phyloP scores from a whole-genome alignment of 2,888 invertebrate genomes.

The Agrochola circellaris region DNA sequence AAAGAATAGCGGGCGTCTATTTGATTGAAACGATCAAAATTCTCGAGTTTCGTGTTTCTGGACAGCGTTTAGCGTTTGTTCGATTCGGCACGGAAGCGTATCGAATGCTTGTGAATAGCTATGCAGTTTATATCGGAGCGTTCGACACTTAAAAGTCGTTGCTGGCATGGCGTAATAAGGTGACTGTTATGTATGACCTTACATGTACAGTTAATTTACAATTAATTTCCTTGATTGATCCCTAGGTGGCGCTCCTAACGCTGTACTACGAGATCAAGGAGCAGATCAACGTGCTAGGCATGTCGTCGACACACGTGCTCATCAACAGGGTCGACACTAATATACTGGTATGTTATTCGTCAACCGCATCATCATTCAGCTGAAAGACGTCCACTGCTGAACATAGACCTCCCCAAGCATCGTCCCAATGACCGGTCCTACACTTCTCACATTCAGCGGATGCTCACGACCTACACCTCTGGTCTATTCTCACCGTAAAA shows the following conservation, averaged over 20 bases:
- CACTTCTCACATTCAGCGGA: no score
- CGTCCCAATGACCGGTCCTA: neutral
- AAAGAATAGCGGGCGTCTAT: no score
- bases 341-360: conserved; percentile 86
- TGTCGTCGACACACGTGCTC: conserved; percentile 92
- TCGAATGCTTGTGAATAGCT: neutral
- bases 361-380: neutral
- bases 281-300: conserved; percentile 92
- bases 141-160: no score
- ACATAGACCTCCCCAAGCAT: neutral
- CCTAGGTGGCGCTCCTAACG: conserved; percentile 91
- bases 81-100: no score
- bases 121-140: neutral
- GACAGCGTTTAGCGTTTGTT: no score
- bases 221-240: neutral
- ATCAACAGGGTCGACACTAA: conserved; percentile 91
- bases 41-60: no score
- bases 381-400: neutral
- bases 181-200: no score
- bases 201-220: no score
- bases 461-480: no score
- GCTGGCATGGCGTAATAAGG: neutral
- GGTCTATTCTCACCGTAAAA: neutral
- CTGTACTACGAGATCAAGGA: conserved; percentile 92
- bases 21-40: no score